These are phyloP conservation scores for Eretmochelys imbricata DNA, from an alignment of 2,113 vertebrate species.

Conservation along the genomic window DNA sequence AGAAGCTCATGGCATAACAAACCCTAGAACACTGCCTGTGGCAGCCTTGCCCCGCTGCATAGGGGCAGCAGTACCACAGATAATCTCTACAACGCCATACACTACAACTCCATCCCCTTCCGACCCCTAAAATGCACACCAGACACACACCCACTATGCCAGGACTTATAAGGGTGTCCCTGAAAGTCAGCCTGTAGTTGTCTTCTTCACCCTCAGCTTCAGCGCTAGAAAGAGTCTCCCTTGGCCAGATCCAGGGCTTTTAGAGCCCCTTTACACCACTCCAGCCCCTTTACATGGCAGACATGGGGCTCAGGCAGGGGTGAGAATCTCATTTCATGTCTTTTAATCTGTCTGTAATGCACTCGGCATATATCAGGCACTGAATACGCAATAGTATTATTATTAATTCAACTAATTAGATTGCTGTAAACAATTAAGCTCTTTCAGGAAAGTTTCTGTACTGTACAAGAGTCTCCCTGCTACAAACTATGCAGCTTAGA, in stretches of 20 bases:
- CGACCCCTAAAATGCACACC: neutral
- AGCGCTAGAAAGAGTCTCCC: neutral
- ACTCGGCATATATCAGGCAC: neutral
- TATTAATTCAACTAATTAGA: neutral
- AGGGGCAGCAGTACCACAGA: neutral
- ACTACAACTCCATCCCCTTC: neutral
- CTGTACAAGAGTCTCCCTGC: constrained; percentile 1
- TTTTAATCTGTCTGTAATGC: neutral
- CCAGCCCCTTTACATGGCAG: neutral
- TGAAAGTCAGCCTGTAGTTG: neutral
- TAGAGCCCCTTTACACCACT: neutral
- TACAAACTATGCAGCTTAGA: neutral
- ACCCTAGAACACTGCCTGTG: neutral
- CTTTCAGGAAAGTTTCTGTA: neutral
- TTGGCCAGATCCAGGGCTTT: neutral
- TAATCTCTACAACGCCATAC: neutral
- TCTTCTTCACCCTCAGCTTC: neutral
- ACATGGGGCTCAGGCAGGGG: neutral
- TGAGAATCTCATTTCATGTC: neutral
- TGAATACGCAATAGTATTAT: neutral
- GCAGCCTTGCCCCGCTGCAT: neutral
- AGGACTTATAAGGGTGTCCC: neutral
- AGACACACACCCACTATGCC: neutral
- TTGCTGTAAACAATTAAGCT: neutral
- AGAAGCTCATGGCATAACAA: neutral